These are phyloP conservation scores for Caenorhabditis sp. DNA, from an alignment of 2,888 invertebrate genomes.

Conservation along the genomic window DNA sequence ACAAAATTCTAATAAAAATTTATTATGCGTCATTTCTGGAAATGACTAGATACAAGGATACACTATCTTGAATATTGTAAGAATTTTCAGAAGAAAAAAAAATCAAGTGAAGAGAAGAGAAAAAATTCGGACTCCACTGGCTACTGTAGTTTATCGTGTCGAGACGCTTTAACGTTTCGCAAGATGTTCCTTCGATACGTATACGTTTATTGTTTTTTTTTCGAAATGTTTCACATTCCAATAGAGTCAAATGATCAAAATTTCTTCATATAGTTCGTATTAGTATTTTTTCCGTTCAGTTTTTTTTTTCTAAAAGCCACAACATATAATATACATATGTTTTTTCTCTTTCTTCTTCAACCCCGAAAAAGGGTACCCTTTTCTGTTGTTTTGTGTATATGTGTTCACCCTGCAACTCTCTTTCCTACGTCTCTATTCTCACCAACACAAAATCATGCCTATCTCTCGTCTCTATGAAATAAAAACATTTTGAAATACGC, in stretches of 20 bases:
- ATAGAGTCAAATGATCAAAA: too few relatives aligned
- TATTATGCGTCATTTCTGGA: too few relatives aligned
- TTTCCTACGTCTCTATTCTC: slow-evolving; percentile 17
- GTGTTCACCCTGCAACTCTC: slow-evolving; percentile 6
- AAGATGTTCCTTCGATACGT: neutral
- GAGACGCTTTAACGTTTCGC: neutral
- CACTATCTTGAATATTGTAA: too few relatives aligned
- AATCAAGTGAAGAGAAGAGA: too few relatives aligned
- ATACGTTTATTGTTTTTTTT: too few relatives aligned
- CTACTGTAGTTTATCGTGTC: neutral
- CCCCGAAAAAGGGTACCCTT: slow-evolving; percentile 13
- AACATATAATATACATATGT: neutral
- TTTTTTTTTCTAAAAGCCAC: slow-evolving; percentile 8
- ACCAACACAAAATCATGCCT: slow-evolving; percentile 5
- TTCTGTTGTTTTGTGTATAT: neutral
- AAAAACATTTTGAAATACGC: slow-evolving; percentile 43
- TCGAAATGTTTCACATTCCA: too few relatives aligned
- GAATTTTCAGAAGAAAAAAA: neutral
- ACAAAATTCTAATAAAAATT: too few relatives aligned
- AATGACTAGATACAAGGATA: too few relatives aligned
- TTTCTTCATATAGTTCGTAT: too few relatives aligned
- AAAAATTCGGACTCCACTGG: neutral
- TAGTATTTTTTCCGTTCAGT: slow-evolving; percentile 18
- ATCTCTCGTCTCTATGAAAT: slow-evolving; percentile 8
- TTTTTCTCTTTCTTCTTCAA: neutral